Base-by-base conservation (phyloP, 37 sponge, comb jelly and placozoan species). In the Spongilla lacustris region DNA sequence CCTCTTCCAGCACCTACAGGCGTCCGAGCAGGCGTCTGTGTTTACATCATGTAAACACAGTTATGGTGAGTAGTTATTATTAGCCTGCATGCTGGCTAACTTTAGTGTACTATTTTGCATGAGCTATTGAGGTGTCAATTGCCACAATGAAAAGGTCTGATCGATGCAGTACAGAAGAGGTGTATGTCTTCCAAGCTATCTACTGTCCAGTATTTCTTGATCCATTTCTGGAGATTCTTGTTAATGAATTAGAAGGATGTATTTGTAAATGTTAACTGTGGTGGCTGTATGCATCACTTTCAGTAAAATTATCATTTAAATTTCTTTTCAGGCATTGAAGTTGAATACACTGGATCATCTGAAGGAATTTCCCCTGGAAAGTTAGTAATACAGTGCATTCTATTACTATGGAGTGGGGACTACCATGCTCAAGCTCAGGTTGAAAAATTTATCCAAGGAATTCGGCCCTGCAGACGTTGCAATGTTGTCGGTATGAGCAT, bases 111-210 rank as follows among this genome's bases (percentile, higher is more conserved):
- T 35, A 75, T 10, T 75, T 27, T n/a, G 5, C 66, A 78, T 50
- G 79, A 22, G 35, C 79, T 26, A 78, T 78, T 29, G 79, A 78
- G 24, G 41, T 78, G 22, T 25, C 50, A 50, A 48, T 78, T 29
- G 79, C 49, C 19, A 78, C 79, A 3, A 78, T 78, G 79, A 22
- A 37, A 38, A 78, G 41, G 37, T 28, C 22, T 29, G 79, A 78
- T 38, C 79, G 79, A 27, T 33, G 38, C 26, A 23, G 27, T n/a
- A 49, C 29, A 38, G 50, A 28, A 21, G 79, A 78, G 41, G 79
- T 78, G 50, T 78, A 78, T 68, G 82, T 81, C 22, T 81, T 81
- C 67, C 33, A 67, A 68, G 69, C 82, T 22, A 31, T 27, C 34
- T 66, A 81, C 67, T 26, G 26, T 26, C 69, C 67, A 69, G 36